Evolutionary conservation across 2,113 vertebrate genomes (phyloP), one percentile per base, ranked within the genome.

Genomic region (Otis tarda): DNA sequence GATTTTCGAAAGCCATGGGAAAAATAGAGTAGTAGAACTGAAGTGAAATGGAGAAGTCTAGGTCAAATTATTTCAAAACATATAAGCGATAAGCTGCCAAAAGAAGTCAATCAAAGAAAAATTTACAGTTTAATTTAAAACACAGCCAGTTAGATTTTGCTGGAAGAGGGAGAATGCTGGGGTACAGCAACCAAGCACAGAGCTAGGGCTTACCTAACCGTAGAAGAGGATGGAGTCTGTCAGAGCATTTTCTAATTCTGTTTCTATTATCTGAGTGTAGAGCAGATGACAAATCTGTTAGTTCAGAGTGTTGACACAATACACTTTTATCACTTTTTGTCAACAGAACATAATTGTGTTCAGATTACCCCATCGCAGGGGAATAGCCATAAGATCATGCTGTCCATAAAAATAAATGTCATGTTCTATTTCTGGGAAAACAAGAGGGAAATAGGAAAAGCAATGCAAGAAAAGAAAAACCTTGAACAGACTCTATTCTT

Each of bases 201-300:
- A 75, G 52, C 83, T 45, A 28, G 64, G 4, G 1, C 56, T 92
- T 88, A 56, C 45, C 83, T 93, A 71, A 75, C 81, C 28, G 16
- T 1, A 23, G 80, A 37, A 87, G 49, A 94, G 37, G 20, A 55
- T 19, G 47, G 74, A 91, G 64, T 67, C 71, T 90, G 79, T 89
- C 59, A 84, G 79, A 91, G 68, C n/a, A 59, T 92, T 94, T 97
- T 95, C 87, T 83, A 86, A 88, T 91, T 91, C 77, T 94, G 61
- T 85, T 94, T 85, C 87, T 89, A 69, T 83, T 94, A 95, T 97
- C 92, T 91, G 59, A 57, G 91, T 79, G 77, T 14, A 89, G 25
- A 95, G 47, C 70, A 89, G 81, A 96, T 89, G 95, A 95, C 84
- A 96, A 94, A 95, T 93, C 93, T 93, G 81, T 94, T 96, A 61